A percentile compares a stretch with the other conserved stretches of the same genome.
phyloP scores from a whole-genome alignment of 2,888 invertebrate genomes.

The Catocala nupta region DNA sequence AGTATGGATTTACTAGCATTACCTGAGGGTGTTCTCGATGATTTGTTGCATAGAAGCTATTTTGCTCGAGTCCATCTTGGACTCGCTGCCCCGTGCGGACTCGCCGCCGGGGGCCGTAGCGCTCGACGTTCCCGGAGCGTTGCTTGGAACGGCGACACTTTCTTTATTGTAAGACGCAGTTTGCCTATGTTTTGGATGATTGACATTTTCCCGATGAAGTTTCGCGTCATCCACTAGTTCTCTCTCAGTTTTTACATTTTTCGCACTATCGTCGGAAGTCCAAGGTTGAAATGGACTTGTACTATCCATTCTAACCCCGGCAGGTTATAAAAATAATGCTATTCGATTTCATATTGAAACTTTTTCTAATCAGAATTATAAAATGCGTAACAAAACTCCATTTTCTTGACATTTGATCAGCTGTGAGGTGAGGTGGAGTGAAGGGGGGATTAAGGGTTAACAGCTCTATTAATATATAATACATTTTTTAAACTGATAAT shows the following conservation, averaged over 20 bases:
- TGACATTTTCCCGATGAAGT: constrained; percentile 87
- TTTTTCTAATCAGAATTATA: constrained; percentile 74
- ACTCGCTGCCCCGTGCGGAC: constrained; percentile 66
- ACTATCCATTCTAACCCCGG: constrained; percentile 83
- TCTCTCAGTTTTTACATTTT: constrained; percentile 83
- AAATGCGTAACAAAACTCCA: constrained; percentile 87
- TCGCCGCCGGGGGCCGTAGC: constrained; percentile 66
- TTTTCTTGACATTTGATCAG: constrained; percentile 88
- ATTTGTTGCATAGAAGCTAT: constrained; percentile 88
- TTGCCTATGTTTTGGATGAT: constrained; percentile 88
- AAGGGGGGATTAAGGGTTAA: constrained; percentile 52
- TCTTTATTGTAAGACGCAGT: constrained; percentile 87
- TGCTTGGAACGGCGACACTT: constrained; percentile 76
- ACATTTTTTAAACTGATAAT: neutral
- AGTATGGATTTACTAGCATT: constrained; percentile 49
- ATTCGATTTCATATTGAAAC: constrained; percentile 78
- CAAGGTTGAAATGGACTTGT: constrained; percentile 85
- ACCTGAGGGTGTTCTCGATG: constrained; percentile 90
- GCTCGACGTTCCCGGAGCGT: constrained; percentile 77
- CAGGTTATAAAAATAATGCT: constrained; percentile 66
- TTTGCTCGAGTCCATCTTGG: constrained; percentile 82
- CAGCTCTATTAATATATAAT: neutral
- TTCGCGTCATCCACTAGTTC: constrained; percentile 86
- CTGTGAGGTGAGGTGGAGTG: constrained; percentile 81
- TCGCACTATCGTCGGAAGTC: constrained; percentile 81